These are phyloP conservation scores for Chrysochloris asiatica DNA, from an alignment of 2,113 vertebrate genomes.

Conservation along the genomic window DNA sequence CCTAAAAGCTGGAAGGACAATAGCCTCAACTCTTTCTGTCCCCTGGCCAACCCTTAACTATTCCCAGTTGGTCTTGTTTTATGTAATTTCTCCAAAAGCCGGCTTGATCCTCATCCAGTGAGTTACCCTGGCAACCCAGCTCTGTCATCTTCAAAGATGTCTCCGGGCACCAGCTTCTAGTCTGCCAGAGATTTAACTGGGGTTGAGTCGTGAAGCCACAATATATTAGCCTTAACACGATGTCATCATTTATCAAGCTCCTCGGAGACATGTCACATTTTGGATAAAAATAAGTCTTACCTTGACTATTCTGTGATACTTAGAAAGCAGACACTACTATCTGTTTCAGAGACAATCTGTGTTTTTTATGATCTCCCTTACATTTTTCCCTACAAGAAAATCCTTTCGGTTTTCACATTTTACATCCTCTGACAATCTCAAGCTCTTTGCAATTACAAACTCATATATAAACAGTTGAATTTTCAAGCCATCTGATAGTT, in stretches of 20 bases:
- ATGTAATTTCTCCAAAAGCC: conserved; percentile 54
- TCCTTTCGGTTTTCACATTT: conserved; percentile 30
- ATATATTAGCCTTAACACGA: conserved; percentile 35
- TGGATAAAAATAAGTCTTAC: conserved; percentile 60
- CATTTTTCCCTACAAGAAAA: conserved; percentile 52
- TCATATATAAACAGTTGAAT: conserved; percentile 28
- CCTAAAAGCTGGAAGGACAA: neutral
- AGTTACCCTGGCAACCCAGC: conserved; percentile 71
- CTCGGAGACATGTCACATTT: conserved; percentile 49
- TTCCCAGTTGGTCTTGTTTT: conserved; percentile 42
- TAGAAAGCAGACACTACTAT: conserved; percentile 54
- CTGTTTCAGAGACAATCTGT: conserved; percentile 56
- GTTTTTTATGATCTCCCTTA: conserved; percentile 2
- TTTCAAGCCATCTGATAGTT: conserved; percentile 33
- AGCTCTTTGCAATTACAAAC: too few relatives aligned
- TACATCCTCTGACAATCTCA: conserved; percentile 45
- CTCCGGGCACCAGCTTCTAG: conserved; percentile 43
- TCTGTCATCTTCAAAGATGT: conserved; percentile 64
- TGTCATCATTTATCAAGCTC: neutral
- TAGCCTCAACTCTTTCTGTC: neutral
- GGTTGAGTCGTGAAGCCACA: conserved; percentile 33
- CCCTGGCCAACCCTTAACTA: neutral
- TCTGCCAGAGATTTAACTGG: conserved; percentile 20
- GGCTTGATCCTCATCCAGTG: conserved; percentile 5
- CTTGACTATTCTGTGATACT: conserved; percentile 48